Conservation (phyloP, 2,888 invertebrate genomes). For the Amorpha juglandis region DNA sequence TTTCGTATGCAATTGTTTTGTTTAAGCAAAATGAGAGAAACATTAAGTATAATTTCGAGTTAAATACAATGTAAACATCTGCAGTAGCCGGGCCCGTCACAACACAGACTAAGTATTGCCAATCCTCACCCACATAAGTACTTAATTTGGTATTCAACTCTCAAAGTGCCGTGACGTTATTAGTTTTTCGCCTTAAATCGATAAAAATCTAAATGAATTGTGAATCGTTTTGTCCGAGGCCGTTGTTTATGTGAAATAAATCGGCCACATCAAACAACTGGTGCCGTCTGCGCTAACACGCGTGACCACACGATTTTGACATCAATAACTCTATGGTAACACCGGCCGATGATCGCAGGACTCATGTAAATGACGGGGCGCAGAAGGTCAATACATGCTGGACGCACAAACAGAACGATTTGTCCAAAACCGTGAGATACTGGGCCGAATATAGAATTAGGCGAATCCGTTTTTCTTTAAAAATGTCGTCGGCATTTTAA, state of each 20-base stretch:
- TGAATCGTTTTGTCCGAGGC: slow-evolving; percentile 64
- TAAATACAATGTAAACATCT: not conserved
- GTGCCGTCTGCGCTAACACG: slow-evolving; percentile 44
- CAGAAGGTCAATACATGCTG: slow-evolving; percentile 50
- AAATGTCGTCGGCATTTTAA: slow-evolving; percentile 75
- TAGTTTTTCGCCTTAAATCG: slow-evolving; percentile 75
- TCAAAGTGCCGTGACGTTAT: slow-evolving; percentile 64
- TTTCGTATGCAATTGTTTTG: slow-evolving; percentile 5
- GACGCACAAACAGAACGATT: slow-evolving; percentile 48
- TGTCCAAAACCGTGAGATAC: slow-evolving; percentile 61
- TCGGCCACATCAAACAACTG: slow-evolving; percentile 70
- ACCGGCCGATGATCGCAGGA: slow-evolving; percentile 35
- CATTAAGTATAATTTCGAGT: not conserved
- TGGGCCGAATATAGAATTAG: slow-evolving; percentile 64
- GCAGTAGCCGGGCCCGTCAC: slow-evolving; percentile 4
- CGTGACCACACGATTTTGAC: slow-evolving; percentile 44
- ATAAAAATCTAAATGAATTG: slow-evolving; percentile 80
- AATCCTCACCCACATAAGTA: slow-evolving; percentile 19
- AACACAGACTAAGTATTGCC: slow-evolving; percentile 3
- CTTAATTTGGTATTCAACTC: slow-evolving; percentile 19
- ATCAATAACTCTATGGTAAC: slow-evolving; percentile 42
- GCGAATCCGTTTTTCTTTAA: slow-evolving; percentile 60
- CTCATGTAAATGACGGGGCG: slow-evolving; percentile 38
- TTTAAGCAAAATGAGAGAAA: not conserved
- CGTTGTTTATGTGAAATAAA: slow-evolving; percentile 76